Percentiles rank a stretch among this genome's conserved stretches.
These are phyloP conservation scores for Eustalomyia histrio DNA, from an alignment of 2,888 invertebrate genomes.

Conservation along the genomic window DNA sequence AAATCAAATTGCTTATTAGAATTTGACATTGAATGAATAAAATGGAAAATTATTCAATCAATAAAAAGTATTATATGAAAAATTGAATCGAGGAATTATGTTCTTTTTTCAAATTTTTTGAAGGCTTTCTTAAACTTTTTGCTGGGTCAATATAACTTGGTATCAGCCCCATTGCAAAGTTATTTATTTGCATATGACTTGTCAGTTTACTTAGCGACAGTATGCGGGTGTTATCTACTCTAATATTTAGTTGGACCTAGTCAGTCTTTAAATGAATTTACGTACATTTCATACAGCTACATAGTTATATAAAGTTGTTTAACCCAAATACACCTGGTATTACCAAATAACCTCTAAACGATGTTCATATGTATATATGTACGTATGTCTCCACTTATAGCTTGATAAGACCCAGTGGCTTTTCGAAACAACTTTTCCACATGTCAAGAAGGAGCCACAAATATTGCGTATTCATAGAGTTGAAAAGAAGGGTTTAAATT, in stretches of 20 bases:
- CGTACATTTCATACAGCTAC: not conserved
- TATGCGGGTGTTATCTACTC: slow-evolving; percentile 59
- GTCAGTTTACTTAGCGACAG: slow-evolving; percentile 50
- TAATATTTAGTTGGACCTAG: slow-evolving; percentile 37
- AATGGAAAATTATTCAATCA: no score
- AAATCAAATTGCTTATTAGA: no score
- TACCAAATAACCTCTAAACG: slow-evolving; percentile 27
- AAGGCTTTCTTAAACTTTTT: no score
- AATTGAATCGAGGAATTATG: no score
- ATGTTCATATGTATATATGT: no score
- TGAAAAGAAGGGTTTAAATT: slow-evolving; percentile 31
- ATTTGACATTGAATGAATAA: no score
- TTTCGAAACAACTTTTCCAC: not conserved
- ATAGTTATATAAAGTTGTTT: slow-evolving; percentile 52
- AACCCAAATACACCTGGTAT: slow-evolving; percentile 62
- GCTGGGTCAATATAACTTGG: no score
- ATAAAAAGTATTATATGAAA: no score
- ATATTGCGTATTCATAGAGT: not conserved
- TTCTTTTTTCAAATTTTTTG: no score
- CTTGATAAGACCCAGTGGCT: slow-evolving; percentile 38
- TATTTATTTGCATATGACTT: slow-evolving; percentile 61
- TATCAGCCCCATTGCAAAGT: slow-evolving; percentile 44
- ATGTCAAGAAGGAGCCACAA: not conserved
- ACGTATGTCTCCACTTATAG: slow-evolving; percentile 19
- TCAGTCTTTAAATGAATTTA: slow-evolving; percentile 21